phyloP scores from a whole-genome alignment of 2,113 vertebrate species.

The Centropus bengalensis region DNA sequence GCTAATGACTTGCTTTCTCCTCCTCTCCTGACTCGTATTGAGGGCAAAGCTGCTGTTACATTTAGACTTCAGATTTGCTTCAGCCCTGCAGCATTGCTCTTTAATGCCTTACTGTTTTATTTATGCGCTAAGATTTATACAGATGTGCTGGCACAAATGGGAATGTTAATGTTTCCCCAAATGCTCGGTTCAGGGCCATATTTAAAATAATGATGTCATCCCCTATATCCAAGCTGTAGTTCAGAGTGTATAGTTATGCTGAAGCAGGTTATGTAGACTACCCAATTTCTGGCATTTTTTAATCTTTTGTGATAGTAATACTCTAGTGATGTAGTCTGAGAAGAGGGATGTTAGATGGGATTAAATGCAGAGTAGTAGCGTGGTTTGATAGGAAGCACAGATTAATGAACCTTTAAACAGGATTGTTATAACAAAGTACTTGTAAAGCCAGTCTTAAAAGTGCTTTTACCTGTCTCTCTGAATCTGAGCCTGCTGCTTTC shows the following conservation, averaged over 20 bases:
- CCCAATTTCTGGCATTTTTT: neutral
- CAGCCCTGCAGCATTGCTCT: neutral
- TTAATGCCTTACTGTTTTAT: neutral
- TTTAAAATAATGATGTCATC: neutral
- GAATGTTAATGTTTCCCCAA: neutral
- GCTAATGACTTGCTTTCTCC: slow-evolving; percentile 33
- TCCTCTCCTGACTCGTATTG: neutral
- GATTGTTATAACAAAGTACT: neutral
- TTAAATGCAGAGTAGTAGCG: neutral
- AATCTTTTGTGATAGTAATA: neutral
- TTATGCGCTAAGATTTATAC: neutral
- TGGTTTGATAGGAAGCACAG: neutral
- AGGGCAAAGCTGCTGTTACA: slow-evolving; percentile 28
- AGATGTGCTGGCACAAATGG: neutral
- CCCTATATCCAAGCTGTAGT: neutral
- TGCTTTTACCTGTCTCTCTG: neutral
- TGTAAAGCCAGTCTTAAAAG: neutral
- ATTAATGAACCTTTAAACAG: neutral
- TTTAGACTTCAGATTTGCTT: neutral
- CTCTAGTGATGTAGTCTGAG: neutral
- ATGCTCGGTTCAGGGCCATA: neutral
- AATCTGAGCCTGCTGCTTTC: neutral
- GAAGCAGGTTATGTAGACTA: neutral
- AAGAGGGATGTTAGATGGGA: neutral
- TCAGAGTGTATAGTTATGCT: neutral